Evolutionary conservation across 2,888 invertebrate species (phyloP).

Genomic region (Dastarcus helophoroides): DNA sequence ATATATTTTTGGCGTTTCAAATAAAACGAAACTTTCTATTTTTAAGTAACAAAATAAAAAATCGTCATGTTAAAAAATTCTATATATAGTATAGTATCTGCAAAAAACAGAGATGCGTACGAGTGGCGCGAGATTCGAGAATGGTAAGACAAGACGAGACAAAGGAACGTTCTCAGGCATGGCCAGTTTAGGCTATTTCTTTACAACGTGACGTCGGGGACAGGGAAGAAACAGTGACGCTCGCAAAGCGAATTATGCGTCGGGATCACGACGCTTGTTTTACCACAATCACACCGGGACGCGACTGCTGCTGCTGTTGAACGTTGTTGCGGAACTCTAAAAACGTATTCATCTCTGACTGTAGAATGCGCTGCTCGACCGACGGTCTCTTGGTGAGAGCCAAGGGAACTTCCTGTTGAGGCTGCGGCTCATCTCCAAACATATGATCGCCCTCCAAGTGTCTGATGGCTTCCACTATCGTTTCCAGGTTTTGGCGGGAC

Average conservation of each 20-base stretch:
- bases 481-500: slow-evolving; percentile 90
- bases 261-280: slow-evolving; percentile 69
- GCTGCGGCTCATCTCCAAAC: slow-evolving; percentile 62
- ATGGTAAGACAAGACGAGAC: neutral
- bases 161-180: no score
- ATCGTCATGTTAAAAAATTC: slow-evolving; percentile 26
- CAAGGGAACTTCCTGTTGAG: slow-evolving; percentile 43
- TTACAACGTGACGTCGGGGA: no score
- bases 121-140: neutral
- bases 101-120: neutral
- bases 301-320: slow-evolving; percentile 51
- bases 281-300: slow-evolving; percentile 85
- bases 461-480: slow-evolving; percentile 96
- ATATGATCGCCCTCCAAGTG: slow-evolving; percentile 94
- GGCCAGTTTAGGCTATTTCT: no score
- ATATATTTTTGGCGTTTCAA: slow-evolving; percentile 39
- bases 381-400: slow-evolving; percentile 42
- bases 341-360: slow-evolving; percentile 50
- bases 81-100: no score
- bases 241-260: slow-evolving; percentile 35
- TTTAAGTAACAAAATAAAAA: slow-evolving; percentile 37
- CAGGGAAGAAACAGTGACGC: slow-evolving; percentile 14
- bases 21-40: slow-evolving; percentile 33
- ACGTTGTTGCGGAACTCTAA: slow-evolving; percentile 45
- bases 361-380: slow-evolving; percentile 33